These are phyloP conservation scores for Hippocampus abdominalis DNA, from an alignment of 2,113 vertebrate species.

Conservation along the genomic window DNA sequence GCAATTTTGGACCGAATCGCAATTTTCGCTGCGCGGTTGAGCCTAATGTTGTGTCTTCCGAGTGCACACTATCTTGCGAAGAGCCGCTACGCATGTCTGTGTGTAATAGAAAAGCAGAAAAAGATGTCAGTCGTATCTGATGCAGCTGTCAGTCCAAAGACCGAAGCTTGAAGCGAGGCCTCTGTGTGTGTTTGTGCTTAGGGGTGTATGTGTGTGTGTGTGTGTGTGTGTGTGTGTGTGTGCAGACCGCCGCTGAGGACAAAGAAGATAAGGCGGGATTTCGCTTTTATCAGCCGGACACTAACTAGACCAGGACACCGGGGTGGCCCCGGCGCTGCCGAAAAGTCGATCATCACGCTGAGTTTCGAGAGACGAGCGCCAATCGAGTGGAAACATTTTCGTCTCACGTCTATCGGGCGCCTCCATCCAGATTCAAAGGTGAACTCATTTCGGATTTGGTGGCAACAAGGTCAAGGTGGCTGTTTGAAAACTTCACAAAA, in stretches of 20 bases:
- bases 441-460: not conserved
- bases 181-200: not conserved
- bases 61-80: not conserved
- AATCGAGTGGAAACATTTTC: not conserved
- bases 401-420: not conserved
- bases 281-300: constrained; percentile 42
- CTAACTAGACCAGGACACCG: constrained; percentile 22
- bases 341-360: constrained; percentile 11
- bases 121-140: constrained; percentile 52
- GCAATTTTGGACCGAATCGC: not conserved
- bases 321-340: constrained; percentile 18
- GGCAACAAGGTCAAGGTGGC: not conserved
- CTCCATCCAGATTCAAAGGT: not conserved
- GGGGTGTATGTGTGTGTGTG: constrained; percentile 8
- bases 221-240: constrained; percentile 19
- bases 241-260: constrained; percentile 29
- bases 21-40: not conserved
- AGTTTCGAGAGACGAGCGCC: not conserved
- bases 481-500: not conserved
- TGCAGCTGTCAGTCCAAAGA: constrained; percentile 38
- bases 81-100: not conserved
- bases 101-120: constrained; percentile 20
- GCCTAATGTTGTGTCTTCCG: not conserved
- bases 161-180: constrained; percentile 24
- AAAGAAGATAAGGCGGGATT: constrained; percentile 50